Conservation (phyloP, 2,113 vertebrate species). For the Vidua macroura region DNA sequence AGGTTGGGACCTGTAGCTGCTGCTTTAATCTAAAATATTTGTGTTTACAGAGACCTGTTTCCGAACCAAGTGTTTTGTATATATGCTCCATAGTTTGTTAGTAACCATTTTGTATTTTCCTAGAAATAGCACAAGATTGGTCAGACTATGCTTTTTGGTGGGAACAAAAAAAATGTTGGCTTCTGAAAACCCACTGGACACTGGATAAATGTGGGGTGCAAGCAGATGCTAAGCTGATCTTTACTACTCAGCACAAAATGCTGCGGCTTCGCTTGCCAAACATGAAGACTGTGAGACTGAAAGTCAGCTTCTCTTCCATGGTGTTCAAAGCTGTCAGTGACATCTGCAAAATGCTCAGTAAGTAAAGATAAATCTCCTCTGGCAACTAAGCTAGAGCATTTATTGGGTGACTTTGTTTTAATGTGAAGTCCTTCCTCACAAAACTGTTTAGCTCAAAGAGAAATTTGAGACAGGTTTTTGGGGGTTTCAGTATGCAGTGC, state of each 20-base stretch:
- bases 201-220: constrained; percentile 94
- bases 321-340: constrained; percentile 90
- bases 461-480: background rate
- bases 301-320: constrained; percentile 87
- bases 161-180: constrained; percentile 92
- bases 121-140: constrained; percentile 90
- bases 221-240: constrained; percentile 90
- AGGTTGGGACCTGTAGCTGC: background rate
- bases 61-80: background rate
- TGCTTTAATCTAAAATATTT: background rate
- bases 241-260: constrained; percentile 91
- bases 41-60: background rate
- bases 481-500: background rate
- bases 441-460: background rate
- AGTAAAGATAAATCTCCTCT: constrained; percentile 63
- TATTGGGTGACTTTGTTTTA: background rate
- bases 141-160: constrained; percentile 97
- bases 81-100: background rate
- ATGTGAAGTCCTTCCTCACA: background rate
- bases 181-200: constrained; percentile 96
- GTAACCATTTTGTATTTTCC: background rate
- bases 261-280: constrained; percentile 90
- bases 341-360: constrained; percentile 91
- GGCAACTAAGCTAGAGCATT: background rate
- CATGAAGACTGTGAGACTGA: constrained; percentile 85